Evolutionary conservation across 2,797 vertebrate species (phyloP), one percentile per base, ranked within the genome.

Genomic region (Caiman crocodilus): DNA sequence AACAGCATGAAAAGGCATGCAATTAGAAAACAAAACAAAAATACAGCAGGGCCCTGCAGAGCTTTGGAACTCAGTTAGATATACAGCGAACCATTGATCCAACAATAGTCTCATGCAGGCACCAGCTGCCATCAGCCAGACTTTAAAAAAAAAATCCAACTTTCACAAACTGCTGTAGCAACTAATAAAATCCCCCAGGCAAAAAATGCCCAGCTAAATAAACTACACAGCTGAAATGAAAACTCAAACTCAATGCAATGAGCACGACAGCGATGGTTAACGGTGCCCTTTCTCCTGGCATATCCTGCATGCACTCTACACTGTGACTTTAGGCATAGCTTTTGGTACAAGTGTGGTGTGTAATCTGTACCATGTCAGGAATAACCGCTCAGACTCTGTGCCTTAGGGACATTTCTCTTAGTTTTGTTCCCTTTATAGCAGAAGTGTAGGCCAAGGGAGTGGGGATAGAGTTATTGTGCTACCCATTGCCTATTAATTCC

Each of bases 141-240:
- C 4, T 6, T 3, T 32, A 6, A 42, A n/a, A 75, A 65, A 56
- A 14, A 23, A 35, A 67, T 32, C 25, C 35, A 42, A 30, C 20
- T 67, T 4, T 65, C 1, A 0, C 2, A 26, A 55, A 42, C 1
- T 23, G 2, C 16, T 42, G 11, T 26, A n/a, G 60, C 5, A 25
- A 61, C 21, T 25, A 56, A 61, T 2, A 56, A 4, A 6, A 18
- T 2, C 16, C 5, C 16, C 2, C 17, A 32, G 56, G 5, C 3
- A 55, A 32, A 6, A 60, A 74, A 10, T 4, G n/a, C n/a, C 9
- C 35, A n/a, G 4, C 13, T 28, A 23, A 64, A 64, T 1, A 64
- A 77, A 23, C 5, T 6, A 5, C 5, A 6, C 12, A 4, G 55
- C 21, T 30, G 11, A 14, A 58, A n/a, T 23, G 57, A 30, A 21